Percentiles rank a stretch among this genome's conserved stretches.
Evolutionary conservation across 2,113 vertebrate genomes (phyloP).

Genomic region (Anguilla japonica): DNA sequence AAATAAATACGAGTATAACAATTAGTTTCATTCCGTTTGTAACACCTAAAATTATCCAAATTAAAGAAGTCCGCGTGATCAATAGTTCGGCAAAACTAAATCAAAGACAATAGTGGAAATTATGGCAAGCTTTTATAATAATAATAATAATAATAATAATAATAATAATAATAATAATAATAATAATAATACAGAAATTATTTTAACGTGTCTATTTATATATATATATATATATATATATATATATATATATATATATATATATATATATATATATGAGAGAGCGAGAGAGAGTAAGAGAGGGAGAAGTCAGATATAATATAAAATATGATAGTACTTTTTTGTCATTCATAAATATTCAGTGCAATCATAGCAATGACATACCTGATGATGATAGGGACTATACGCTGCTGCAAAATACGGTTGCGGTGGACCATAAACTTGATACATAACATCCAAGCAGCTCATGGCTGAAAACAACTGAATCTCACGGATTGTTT

Average conservation of each 20-base stretch:
- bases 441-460: conserved; percentile 98
- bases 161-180: not conserved
- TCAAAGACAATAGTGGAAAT: too few species aligned
- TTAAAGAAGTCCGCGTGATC: too few species aligned
- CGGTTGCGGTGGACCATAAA: conserved; percentile 88
- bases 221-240: too few species aligned
- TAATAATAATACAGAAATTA: too few species aligned
- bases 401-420: conserved; percentile 86
- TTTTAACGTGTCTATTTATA: too few species aligned
- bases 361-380: conserved; percentile 17
- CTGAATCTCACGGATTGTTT: conserved; percentile 59
- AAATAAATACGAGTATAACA: not conserved
- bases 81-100: too few species aligned
- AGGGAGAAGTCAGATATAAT: too few species aligned
- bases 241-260: too few species aligned
- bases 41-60: not conserved
- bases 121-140: not conserved
- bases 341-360: not conserved
- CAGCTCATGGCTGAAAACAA: conserved; percentile 90
- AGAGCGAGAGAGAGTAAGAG: too few species aligned
- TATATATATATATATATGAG: too few species aligned
- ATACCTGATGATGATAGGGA: conserved; percentile 89
- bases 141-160: not conserved
- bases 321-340: not conserved
- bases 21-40: not conserved